A percentile compares a stretch with the other conserved stretches of the same genome.
phyloP scores from a whole-genome alignment of 2,797 vertebrate genomes.

The Coreius guichenoti region DNA sequence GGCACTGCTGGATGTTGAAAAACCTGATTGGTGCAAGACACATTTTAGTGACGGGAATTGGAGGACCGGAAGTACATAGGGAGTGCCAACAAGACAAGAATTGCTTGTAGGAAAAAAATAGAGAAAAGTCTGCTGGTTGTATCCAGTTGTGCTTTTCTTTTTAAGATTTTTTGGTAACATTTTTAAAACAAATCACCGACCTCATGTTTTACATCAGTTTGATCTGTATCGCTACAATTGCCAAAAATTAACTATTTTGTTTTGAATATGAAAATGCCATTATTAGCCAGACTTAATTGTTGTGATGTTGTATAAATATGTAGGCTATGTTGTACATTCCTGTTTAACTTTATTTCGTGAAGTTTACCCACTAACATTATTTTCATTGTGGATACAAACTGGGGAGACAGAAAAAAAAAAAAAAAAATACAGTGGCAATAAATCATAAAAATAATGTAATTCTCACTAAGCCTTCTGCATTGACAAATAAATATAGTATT shows the following conservation, averaged over 20 bases:
- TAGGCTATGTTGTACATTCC: not conserved
- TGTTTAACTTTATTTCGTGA: not conserved
- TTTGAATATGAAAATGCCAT: not conserved
- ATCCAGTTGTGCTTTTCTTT: not conserved
- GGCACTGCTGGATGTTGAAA: slow-evolving; percentile 45
- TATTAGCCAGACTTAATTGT: not conserved
- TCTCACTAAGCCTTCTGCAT: not conserved
- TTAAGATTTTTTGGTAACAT: not conserved
- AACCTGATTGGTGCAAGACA: slow-evolving; percentile 67
- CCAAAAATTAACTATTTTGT: not conserved
- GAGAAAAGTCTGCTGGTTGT: not conserved
- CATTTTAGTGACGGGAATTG: not conserved
- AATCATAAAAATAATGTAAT: no score
- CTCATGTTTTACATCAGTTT: not conserved
- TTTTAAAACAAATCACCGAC: not conserved
- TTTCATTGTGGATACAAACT: not conserved
- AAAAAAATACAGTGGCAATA: no score
- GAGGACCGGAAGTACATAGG: slow-evolving; percentile 47
- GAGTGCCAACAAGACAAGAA: slow-evolving; percentile 49
- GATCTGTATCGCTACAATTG: not conserved
- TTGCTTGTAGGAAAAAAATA: not conserved
- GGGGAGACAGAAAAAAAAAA: not conserved
- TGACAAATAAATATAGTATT: not conserved
- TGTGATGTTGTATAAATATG: not conserved
- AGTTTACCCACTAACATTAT: not conserved